Evolutionary conservation across 2,888 invertebrate genomes (phyloP), one percentile per base, ranked within the genome.

Genomic region (Mycalesis mineus): DNA sequence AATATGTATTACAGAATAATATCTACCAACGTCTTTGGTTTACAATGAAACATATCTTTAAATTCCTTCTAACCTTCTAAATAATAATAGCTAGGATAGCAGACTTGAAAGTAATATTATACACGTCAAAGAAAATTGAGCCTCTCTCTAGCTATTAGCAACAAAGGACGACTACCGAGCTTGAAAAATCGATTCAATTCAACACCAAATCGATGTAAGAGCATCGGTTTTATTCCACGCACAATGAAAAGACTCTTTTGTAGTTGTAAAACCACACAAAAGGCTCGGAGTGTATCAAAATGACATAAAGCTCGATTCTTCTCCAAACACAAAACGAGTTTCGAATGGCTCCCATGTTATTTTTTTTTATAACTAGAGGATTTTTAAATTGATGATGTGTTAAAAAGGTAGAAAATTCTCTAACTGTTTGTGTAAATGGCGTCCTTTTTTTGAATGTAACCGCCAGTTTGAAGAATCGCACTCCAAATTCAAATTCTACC

Each of bases 161-260:
- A 88, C 88, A 88, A 89, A 82, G 69, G 79, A 65, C 69, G 75
- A 85, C 86, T 88, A 88, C 87, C 70, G 80, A 88, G 88, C 84
- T 88, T 88, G 89, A 89, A 88, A 87, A 88, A 89, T 89, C 80
- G 88, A 76, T 84, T 81, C 79, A 84, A 87, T 88, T 86, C 84
- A 86, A 80, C 72, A 67, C 63, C 67, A 77, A 83, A 83, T 83
- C 80, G 77, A 78, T 72, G 74, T 74, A 74, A 67, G 67, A 70
- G 73, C 74, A 73, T 69, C 70, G 68, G 71, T 77, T 69, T 68
- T 75, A 78, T 82, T 83, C 83, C 80, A 78, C 75, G 81, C 78
- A 77, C 80, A 77, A 82, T 78, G 79, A 83, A 83, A 81, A 79
- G 77, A 37, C 54, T 57, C 77, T 69, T 75, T 80, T 81, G 76